Base-by-base conservation (phyloP, 2,888 invertebrate species). In the Lacanobia oleracea region DNA sequence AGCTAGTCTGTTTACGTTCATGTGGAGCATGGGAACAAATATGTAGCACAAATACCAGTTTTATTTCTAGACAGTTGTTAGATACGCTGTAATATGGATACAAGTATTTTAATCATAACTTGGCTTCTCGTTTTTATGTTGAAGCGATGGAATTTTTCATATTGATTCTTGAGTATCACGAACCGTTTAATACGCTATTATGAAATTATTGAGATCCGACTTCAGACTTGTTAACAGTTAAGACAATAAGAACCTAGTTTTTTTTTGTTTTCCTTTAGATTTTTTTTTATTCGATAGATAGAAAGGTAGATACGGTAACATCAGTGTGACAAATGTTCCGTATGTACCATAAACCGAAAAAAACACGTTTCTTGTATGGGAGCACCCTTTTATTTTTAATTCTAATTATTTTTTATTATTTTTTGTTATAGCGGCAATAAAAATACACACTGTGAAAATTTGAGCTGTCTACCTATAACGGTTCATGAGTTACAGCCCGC, bases 1-100 rank as follows among this genome's bases (percentile, higher is more conserved):
- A 40, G 37, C n/a, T 14, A 27, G 48, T 59, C 16, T 70, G 33
- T 75, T 68, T 65, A 51, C 45, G 16, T 70, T 65, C 14, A 81
- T 65, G 37, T 59, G 18, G 18, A 67, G 14, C 66, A 64, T 9
- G 23, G 33, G 61, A 57, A 56, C 14, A 57, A 72, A 57, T 48
- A 60, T 33, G 6, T 67, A 12, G 18, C 12, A 14, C 45, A 63
- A 63, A 75, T 27, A 43, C 8, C 7, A 64, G 12, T 67, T 75
- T 56, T 60, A 40, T 67, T 56, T 70, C 12, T 33, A 54, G n/a
- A 23, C 10, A 7, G 33, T 16, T 33, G 7, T 64, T n/a, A 6
- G n/a, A 14, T 60, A 16, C 53, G 7, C 12, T 45, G 1, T 51
- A 23, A 45, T 21, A 59, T 45, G 33, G 18, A 43, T 40, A 21